A percentile compares a stretch with the other conserved stretches of the same genome.
phyloP scores from a whole-genome alignment of 2,888 invertebrate genomes.

The Cosmorhoe ocellata region DNA sequence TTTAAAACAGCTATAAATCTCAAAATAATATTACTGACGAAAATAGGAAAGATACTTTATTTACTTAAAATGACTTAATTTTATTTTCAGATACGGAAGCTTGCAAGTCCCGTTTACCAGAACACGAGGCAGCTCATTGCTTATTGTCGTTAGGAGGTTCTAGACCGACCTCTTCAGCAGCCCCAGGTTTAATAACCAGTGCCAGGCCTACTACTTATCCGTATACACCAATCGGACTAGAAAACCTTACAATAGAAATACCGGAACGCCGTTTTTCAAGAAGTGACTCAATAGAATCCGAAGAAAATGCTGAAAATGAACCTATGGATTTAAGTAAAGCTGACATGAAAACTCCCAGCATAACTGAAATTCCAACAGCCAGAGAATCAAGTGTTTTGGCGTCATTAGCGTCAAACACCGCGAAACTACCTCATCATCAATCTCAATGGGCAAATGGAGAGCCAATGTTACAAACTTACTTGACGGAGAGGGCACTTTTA shows the following conservation, averaged over 20 bases:
- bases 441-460: slow-evolving; percentile 83
- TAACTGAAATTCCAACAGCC: slow-evolving; percentile 83
- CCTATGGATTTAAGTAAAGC: slow-evolving; percentile 77
- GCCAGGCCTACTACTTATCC: slow-evolving; percentile 87
- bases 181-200: slow-evolving; percentile 82
- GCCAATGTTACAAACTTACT: slow-evolving; percentile 87
- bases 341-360: slow-evolving; percentile 61
- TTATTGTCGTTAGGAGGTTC: slow-evolving; percentile 87
- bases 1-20: no score
- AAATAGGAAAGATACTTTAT: no score
- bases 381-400: slow-evolving; percentile 84
- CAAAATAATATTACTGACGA: no score
- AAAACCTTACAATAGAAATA: slow-evolving; percentile 50
- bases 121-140: slow-evolving; percentile 93
- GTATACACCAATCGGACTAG: slow-evolving; percentile 75
- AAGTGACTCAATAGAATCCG: slow-evolving; percentile 54
- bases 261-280: slow-evolving; percentile 53
- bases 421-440: slow-evolving; percentile 82
- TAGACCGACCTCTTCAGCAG: slow-evolving; percentile 74
- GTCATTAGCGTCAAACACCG: slow-evolving; percentile 84
- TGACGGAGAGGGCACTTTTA: slow-evolving; percentile 87
- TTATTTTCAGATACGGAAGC: slow-evolving; percentile 83
- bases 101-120: slow-evolving; percentile 87
- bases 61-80: background rate
- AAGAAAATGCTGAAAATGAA: slow-evolving; percentile 75